phyloP scores from a whole-genome alignment of 2,888 invertebrate genomes.

The Hylaea fasciaria region DNA sequence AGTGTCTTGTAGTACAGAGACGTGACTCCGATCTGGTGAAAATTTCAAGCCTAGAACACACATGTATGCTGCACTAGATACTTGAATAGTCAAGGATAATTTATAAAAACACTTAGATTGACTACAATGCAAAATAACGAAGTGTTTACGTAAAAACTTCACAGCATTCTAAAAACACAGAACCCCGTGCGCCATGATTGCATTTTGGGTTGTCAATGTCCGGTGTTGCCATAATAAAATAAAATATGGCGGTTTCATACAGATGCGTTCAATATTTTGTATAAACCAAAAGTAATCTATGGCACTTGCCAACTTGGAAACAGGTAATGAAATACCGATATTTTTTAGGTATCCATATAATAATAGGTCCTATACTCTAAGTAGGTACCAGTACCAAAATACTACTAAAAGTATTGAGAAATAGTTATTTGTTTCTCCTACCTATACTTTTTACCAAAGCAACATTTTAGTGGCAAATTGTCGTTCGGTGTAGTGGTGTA shows the following conservation, averaged over 20 bases:
- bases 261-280: slow-evolving; percentile 63
- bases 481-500: too few species aligned
- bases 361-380: too few species aligned
- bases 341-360: too few species aligned
- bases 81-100: slow-evolving; percentile 71
- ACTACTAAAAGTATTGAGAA: too few species aligned
- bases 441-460: too few species aligned
- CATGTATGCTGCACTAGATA: slow-evolving; percentile 80
- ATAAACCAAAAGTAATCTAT: slow-evolving; percentile 9
- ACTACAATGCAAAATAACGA: slow-evolving; percentile 78
- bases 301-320: background rate
- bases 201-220: slow-evolving; percentile 85
- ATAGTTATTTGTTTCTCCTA: too few species aligned
- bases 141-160: slow-evolving; percentile 86
- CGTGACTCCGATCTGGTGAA: slow-evolving; percentile 79
- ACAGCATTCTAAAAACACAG: slow-evolving; percentile 85
- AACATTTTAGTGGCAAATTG: too few species aligned
- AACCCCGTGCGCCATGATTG: slow-evolving; percentile 85
- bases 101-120: slow-evolving; percentile 76
- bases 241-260: slow-evolving; percentile 75
- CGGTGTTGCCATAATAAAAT: slow-evolving; percentile 70
- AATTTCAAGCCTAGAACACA: slow-evolving; percentile 75
- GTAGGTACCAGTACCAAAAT: too few species aligned
- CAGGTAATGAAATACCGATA: too few species aligned
- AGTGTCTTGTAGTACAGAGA: slow-evolving; percentile 83